Evolutionary conservation across 2,113 vertebrate genomes (phyloP).

Genomic region (Pongo abelii): DNA sequence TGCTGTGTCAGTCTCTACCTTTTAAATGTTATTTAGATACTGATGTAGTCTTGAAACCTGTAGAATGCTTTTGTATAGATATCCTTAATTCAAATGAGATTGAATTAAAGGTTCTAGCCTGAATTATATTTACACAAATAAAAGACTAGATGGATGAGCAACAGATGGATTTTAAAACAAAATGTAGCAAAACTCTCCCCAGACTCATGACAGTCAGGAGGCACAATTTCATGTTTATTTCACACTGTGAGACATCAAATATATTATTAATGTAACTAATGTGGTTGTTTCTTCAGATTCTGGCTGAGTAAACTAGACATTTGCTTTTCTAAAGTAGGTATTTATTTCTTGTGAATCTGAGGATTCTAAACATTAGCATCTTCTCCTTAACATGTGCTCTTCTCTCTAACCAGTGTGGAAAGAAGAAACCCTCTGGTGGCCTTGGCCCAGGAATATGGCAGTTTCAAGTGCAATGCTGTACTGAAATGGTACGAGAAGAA

Average conservation of each 20-base stretch:
- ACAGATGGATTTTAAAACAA: background rate
- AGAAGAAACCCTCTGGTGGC: slow-evolving; percentile 96
- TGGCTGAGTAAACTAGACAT: background rate
- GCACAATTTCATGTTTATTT: background rate
- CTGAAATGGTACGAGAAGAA: slow-evolving; percentile 99
- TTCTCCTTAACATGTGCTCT: slow-evolving; percentile 27
- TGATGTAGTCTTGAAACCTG: background rate
- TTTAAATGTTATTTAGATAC: background rate
- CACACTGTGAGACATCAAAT: background rate
- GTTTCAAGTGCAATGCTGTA: slow-evolving; percentile 96
- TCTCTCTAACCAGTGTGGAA: slow-evolving; percentile 90
- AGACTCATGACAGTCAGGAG: background rate
- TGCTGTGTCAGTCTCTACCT: background rate
- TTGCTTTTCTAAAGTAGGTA: background rate
- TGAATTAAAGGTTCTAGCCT: background rate
- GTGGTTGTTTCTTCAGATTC: slow-evolving; percentile 22
- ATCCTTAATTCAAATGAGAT: background rate
- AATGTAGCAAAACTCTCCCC: background rate
- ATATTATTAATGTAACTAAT: background rate
- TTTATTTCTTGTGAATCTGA: background rate
- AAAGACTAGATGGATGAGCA: background rate
- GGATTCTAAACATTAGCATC: background rate
- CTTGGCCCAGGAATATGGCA: slow-evolving; percentile 94
- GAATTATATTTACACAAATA: background rate
- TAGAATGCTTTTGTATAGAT: background rate